phyloP scores from a whole-genome alignment of 2,888 invertebrate genomes.

The Macropis europaea region DNA sequence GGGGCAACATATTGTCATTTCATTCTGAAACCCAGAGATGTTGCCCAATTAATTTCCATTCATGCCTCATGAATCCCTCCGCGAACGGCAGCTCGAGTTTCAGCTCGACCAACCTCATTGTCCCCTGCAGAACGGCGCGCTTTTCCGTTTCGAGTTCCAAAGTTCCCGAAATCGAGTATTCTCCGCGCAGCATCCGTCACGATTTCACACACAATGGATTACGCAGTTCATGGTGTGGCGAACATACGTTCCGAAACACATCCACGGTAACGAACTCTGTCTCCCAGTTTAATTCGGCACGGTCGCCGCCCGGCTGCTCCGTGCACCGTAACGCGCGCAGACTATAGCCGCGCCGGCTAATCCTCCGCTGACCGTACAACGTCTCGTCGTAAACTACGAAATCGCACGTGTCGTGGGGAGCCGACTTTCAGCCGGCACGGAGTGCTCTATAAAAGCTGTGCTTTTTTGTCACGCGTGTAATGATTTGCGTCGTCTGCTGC shows the following conservation, averaged over 20 bases:
- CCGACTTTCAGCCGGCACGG: background rate
- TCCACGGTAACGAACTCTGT: conserved; percentile 16
- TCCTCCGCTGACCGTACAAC: conserved; percentile 18
- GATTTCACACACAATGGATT: background rate
- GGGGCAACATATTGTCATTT: too few species aligned
- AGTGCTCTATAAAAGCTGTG: background rate
- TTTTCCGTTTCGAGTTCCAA: background rate
- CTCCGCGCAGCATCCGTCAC: background rate
- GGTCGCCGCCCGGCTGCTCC: background rate
- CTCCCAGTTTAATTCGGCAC: conserved; percentile 1
- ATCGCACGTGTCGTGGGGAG: conserved; percentile 1
- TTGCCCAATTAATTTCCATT: too few species aligned
- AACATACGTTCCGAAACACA: background rate
- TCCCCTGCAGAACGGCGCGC: background rate
- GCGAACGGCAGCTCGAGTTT: too few species aligned
- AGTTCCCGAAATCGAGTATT: background rate
- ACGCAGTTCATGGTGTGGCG: background rate
- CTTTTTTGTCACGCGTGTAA: background rate
- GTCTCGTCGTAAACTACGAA: conserved; percentile 15
- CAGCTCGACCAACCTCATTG: too few species aligned
- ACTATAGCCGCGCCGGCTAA: conserved; percentile 5
- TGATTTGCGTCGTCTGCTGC: background rate
- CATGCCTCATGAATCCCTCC: too few species aligned
- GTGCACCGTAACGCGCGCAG: too few species aligned
- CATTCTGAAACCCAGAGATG: too few species aligned